Percentiles rank a stretch among this genome's conserved stretches.
Conservation (phyloP, 2,888 invertebrate species). For the Drosophila paranaensis region DNA sequence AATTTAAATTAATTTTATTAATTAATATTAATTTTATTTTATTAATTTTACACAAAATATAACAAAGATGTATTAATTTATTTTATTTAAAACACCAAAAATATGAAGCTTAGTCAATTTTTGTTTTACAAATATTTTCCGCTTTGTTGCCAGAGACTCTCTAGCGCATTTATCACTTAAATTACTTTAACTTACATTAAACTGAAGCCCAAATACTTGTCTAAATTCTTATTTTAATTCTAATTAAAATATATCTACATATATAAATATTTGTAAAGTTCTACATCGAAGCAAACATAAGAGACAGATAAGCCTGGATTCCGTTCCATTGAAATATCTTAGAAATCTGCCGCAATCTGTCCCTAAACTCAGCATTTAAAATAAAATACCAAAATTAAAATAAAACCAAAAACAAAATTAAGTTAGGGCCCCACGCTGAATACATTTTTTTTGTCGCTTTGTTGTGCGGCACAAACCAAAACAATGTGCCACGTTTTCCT, state of each 20-base stretch:
- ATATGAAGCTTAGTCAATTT: no score
- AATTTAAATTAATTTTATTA: no score
- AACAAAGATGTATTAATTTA: no score
- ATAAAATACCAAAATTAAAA: slow-evolving; percentile 11
- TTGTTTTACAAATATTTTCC: no score
- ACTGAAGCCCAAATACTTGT: no score
- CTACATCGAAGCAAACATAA: neutral
- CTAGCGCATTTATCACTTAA: no score
- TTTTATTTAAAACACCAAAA: no score
- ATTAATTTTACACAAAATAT: no score
- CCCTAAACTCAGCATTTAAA: neutral
- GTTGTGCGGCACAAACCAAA: slow-evolving; percentile 34
- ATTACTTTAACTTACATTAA: no score
- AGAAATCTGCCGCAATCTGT: neutral
- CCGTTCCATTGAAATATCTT: neutral
- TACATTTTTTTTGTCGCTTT: slow-evolving; percentile 15
- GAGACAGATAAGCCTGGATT: neutral
- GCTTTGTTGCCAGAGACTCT: no score
- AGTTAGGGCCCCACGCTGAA: slow-evolving; percentile 31
- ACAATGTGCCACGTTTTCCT: slow-evolving; percentile 63
- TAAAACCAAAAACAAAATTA: slow-evolving; percentile 23
- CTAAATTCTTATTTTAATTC: no score
- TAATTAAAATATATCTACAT: neutral
- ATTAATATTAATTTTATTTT: no score
- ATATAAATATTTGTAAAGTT: neutral